Evolutionary conservation across 2,888 invertebrate species (phyloP).

Genomic region (Dolichomitus sp.): DNA sequence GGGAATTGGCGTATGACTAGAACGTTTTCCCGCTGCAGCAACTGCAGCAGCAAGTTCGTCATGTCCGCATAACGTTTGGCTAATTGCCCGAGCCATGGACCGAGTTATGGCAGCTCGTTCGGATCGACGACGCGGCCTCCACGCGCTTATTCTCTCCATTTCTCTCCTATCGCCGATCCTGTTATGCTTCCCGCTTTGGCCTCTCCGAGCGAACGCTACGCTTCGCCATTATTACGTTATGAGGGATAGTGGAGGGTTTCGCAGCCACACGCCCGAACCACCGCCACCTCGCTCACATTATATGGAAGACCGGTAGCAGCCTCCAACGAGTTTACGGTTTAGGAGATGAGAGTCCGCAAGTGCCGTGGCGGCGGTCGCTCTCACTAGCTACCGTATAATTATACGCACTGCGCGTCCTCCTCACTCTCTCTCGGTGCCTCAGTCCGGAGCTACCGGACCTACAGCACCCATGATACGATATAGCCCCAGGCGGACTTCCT

Average conservation of each 20-base stretch:
- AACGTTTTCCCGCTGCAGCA: constrained; percentile 36
- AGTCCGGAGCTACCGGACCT: constrained; percentile 68
- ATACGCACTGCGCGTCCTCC: constrained; percentile 75
- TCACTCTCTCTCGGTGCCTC: constrained; percentile 67
- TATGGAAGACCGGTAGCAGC: constrained; percentile 85
- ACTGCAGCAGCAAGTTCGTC: constrained; percentile 61
- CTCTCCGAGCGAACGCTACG: not conserved
- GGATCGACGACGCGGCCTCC: constrained; percentile 54
- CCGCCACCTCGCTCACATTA: constrained; percentile 75
- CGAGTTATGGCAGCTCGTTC: constrained; percentile 83
- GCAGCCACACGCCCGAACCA: constrained; percentile 16
- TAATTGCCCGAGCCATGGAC: constrained; percentile 75
- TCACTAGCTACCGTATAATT: constrained; percentile 85
- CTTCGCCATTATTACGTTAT: constrained; percentile 81
- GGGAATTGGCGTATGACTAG: constrained; percentile 65
- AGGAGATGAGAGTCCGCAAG: constrained; percentile 76
- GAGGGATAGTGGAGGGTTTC: constrained; percentile 74
- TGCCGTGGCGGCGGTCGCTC: constrained; percentile 60
- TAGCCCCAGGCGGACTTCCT: constrained; percentile 76
- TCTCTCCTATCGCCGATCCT: constrained; percentile 30
- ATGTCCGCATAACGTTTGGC: constrained; percentile 64
- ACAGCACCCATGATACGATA: constrained; percentile 74
- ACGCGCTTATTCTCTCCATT: constrained; percentile 37
- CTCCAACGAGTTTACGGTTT: constrained; percentile 84
- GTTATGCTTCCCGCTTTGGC: not conserved